Base-by-base conservation (phyloP, 2,888 invertebrate species). In the Petrolisthes manimaculis region DNA sequence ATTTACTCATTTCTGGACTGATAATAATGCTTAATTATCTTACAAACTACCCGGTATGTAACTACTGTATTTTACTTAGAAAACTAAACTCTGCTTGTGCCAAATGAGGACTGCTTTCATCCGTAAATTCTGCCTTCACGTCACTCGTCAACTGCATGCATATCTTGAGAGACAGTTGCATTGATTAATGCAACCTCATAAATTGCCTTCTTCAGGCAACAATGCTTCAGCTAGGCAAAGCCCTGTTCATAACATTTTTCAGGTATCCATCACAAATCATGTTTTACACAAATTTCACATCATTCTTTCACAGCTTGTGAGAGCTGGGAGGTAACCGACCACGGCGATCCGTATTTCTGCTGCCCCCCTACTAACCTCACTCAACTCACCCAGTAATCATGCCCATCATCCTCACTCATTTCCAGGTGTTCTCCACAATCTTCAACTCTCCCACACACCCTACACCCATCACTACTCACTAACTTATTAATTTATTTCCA, bases 101-200 rank as follows among this genome's bases (percentile, higher is more conserved):
- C 24, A 18, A 80, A 54, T 21, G 56, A 67, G 67, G 37, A 67
- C 77, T 77, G 81, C 37, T 67, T 81, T 37, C 67, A 18, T 37
- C 21, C 67, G 37, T 37, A 37, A 81, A 80, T 8, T 55, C 12
- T 12, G 37, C 67, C 67, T 81, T 53, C 67, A 81, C 24, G 67
- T 54, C 81, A 61, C 81, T 81, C 37, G 67, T 67, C 67, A 81
- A 67, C 53, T 37, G 67, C 81, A 81, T 81, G 81, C 81, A 81
- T n/a, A 24, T 67, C 51, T 81, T 81, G 81, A 37, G 61, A 53
- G 67, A 61, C 53, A 67, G 61, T 21, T 37, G 81, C 51, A 24
- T 67, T 18, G 51, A 54, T n/a, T 5, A 78, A 37, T 51, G 12
- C 81, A 61, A 67, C 81, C 81, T 21, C 54, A 12, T 61, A 67